These are phyloP conservation scores for Lithobates sylvaticus DNA, from an alignment of 2,797 vertebrate species.

Conservation along the genomic window DNA sequence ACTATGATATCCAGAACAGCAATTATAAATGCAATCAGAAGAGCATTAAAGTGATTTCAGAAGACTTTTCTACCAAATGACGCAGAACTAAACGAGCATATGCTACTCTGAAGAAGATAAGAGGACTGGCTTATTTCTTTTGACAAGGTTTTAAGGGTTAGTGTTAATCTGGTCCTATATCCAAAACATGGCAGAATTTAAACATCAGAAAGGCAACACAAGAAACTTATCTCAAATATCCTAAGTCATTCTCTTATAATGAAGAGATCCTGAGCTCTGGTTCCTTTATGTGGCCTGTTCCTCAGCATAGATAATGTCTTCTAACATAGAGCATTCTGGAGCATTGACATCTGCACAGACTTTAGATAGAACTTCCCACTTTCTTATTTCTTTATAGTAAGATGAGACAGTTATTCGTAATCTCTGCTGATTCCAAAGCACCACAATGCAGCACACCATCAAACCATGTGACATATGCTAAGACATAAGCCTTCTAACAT, in stretches of 20 bases:
- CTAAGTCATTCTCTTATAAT: neutral
- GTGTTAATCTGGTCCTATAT: neutral
- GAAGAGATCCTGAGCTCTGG: neutral
- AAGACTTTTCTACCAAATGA: neutral
- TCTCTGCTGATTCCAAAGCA: no score
- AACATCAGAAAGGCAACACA: neutral
- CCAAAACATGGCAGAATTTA: neutral
- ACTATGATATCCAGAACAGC: neutral
- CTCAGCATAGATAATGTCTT: neutral
- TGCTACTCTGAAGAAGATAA: conserved; percentile 24
- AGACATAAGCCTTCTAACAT: no score
- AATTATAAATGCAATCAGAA: conserved; percentile 1
- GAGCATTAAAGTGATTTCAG: conserved; percentile 9
- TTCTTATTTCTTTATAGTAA: no score
- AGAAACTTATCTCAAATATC: neutral
- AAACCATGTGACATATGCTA: no score
- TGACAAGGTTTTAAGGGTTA: conserved; percentile 22
- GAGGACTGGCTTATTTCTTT: conserved; percentile 1
- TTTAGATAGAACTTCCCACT: no score
- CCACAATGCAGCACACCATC: no score
- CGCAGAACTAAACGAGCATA: conserved; percentile 21
- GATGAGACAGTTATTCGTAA: no score
- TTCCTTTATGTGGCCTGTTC: no score
- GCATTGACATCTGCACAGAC: no score
- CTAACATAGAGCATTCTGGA: neutral